These are phyloP conservation scores for Calameuta idolon DNA, from an alignment of 2,888 invertebrate species.

Conservation along the genomic window DNA sequence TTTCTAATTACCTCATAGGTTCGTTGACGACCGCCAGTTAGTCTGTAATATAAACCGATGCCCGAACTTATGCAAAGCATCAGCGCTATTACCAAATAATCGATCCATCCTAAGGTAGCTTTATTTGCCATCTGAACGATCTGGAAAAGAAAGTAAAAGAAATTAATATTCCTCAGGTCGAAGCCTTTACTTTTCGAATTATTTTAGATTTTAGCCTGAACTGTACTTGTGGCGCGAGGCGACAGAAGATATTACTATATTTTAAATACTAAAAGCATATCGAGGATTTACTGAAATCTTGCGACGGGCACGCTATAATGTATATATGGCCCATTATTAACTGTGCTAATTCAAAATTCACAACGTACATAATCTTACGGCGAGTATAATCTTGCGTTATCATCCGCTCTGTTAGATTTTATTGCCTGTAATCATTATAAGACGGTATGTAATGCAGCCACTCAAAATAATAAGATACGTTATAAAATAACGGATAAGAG, in stretches of 20 bases:
- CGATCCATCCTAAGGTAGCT: constrained; percentile 74
- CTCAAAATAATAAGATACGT: background rate
- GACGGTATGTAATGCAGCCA: background rate
- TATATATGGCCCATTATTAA: background rate
- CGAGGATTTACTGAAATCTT: background rate
- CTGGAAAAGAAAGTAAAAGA: background rate
- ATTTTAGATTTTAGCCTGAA: background rate
- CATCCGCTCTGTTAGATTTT: background rate
- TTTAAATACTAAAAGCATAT: background rate
- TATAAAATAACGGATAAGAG: background rate
- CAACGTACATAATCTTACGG: background rate
- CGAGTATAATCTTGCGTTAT: background rate
- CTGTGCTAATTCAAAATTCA: background rate
- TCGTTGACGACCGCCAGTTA: constrained; percentile 87
- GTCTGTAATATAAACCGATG: constrained; percentile 87
- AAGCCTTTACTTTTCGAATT: background rate
- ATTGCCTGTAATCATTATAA: background rate
- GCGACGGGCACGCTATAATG: background rate
- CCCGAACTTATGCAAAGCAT: constrained; percentile 79
- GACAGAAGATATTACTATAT: background rate
- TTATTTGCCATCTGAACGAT: constrained; percentile 23
- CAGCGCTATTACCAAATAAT: constrained; percentile 80
- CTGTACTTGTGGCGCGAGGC: background rate
- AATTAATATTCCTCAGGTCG: background rate
- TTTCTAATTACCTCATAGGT: constrained; percentile 76